These are phyloP conservation scores for Glyphotaelius pellucidus DNA, from an alignment of 2,888 invertebrate species.

Conservation along the genomic window DNA sequence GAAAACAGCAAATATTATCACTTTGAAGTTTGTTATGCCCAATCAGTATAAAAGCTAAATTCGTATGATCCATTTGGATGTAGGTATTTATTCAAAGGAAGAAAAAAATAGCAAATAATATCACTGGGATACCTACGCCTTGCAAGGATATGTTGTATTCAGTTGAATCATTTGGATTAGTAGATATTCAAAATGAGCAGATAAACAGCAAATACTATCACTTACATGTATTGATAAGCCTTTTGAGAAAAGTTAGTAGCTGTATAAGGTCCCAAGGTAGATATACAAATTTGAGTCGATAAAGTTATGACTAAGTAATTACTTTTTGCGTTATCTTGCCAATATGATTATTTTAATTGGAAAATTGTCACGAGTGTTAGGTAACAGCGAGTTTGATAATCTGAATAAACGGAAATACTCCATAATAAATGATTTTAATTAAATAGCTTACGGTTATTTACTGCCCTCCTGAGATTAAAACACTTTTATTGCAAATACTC, in stretches of 20 bases:
- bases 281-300: not conserved
- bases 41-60: too few relatives aligned
- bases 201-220: not conserved
- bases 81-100: too few relatives aligned
- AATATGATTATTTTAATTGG: conserved; percentile 2
- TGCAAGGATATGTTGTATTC: too few relatives aligned
- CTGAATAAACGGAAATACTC: conserved; percentile 11
- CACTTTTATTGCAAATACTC: conserved; percentile 7
- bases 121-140: too few relatives aligned
- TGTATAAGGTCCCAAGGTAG: not conserved
- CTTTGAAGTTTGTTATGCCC: too few relatives aligned
- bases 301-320: not conserved
- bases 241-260: not conserved
- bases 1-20: too few relatives aligned
- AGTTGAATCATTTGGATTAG: too few relatives aligned
- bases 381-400: not conserved
- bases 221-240: not conserved
- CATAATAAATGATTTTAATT: conserved; percentile 20
- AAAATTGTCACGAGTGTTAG: not conserved
- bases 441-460: conserved; percentile 14
- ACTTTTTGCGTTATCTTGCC: not conserved
- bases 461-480: conserved; percentile 7
- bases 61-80: too few relatives aligned
- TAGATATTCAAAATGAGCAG: too few relatives aligned
- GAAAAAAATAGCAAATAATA: too few relatives aligned